These are phyloP conservation scores for Labeo calbasu DNA, from an alignment of 2,797 vertebrate species.

Conservation along the genomic window DNA sequence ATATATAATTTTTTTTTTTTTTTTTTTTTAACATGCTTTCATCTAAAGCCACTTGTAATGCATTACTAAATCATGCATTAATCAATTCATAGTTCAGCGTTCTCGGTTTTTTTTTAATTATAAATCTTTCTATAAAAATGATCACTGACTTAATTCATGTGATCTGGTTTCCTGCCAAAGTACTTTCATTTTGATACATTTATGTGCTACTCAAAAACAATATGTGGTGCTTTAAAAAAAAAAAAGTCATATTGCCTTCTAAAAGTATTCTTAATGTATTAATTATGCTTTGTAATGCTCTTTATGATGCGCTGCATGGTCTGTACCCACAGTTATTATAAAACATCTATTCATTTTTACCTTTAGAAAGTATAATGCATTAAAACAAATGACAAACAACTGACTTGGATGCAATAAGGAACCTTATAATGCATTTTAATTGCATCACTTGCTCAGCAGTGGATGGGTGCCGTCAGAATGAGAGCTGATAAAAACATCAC, in stretches of 20 bases:
- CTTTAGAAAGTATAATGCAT: neutral
- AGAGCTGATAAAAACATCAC: no score
- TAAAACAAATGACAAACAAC: neutral
- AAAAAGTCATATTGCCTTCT: neutral
- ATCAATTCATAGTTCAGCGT: no score
- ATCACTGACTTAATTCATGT: neutral
- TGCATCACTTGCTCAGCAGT: neutral
- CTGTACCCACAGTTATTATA: neutral
- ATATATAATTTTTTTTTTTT: no score
- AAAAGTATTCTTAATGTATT: neutral
- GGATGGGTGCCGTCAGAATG: neutral
- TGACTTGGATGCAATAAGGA: neutral
- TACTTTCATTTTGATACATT: neutral
- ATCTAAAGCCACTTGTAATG: neutral
- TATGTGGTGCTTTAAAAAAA: no score
- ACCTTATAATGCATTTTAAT: neutral
- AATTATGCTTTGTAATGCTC: neutral
- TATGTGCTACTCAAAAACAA: neutral
- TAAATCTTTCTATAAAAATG: neutral
- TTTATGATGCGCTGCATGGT: neutral
- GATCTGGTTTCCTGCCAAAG: neutral
- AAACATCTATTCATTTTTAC: neutral
- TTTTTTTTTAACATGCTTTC: no score
- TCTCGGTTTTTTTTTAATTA: neutral
- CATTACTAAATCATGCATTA: no score